A percentile compares a stretch with the other conserved stretches of the same genome.
Conservation (phyloP, 2,797 vertebrate genomes). For the Pampus argenteus region DNA sequence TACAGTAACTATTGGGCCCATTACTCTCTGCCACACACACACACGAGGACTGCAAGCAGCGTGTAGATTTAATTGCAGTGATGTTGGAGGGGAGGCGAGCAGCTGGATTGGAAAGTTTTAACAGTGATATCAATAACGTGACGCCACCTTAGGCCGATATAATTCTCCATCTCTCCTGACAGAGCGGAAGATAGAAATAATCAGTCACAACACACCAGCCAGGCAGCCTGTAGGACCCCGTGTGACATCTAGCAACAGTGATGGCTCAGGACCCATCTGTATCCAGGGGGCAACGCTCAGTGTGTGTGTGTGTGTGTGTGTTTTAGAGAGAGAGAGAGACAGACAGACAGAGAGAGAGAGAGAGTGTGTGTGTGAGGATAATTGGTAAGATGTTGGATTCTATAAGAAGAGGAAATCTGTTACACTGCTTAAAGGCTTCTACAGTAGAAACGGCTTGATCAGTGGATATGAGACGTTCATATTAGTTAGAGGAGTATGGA, state of each 20-base stretch:
- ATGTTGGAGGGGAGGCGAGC: constrained; percentile 75
- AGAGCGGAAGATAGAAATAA: constrained; percentile 82
- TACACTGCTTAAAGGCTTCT: constrained; percentile 41
- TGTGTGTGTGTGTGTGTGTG: constrained; percentile 34
- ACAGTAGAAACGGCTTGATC: constrained; percentile 28
- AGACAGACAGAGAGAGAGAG: too few relatives aligned
- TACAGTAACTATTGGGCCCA: constrained; percentile 84
- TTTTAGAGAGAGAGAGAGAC: too few relatives aligned
- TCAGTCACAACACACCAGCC: constrained; percentile 81
- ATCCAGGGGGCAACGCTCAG: constrained; percentile 65
- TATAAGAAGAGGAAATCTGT: constrained; percentile 47
- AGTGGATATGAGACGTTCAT: not conserved
- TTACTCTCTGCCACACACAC: constrained; percentile 81
- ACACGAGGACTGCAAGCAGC: constrained; percentile 47
- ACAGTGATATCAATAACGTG: constrained; percentile 82
- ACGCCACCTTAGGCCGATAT: constrained; percentile 76
- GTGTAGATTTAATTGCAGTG: constrained; percentile 81
- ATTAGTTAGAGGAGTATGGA: not conserved
- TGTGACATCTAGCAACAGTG: constrained; percentile 76
- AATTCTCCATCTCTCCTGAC: constrained; percentile 81
- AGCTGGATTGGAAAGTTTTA: constrained; percentile 80
- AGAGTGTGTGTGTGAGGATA: constrained; percentile 42
- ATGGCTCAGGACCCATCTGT: constrained; percentile 79
- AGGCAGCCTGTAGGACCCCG: constrained; percentile 76
- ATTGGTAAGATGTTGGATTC: constrained; percentile 63